Percentiles rank a stretch among this genome's conserved stretches.
Conservation (phyloP, 2,113 vertebrate genomes). For the Myrmecobius fasciatus region DNA sequence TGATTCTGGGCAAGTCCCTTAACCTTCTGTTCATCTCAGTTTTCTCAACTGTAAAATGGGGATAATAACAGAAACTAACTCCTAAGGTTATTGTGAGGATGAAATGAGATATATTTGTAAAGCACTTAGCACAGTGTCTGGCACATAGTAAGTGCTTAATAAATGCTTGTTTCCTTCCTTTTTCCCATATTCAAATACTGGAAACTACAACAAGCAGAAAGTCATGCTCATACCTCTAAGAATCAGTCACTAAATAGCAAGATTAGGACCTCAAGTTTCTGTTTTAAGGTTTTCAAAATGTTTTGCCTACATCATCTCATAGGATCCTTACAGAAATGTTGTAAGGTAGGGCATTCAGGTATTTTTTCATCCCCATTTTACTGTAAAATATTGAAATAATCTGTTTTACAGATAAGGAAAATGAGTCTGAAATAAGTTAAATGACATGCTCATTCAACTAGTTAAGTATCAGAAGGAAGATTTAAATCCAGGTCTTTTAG, state of each 20-base stretch:
- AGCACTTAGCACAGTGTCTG: neutral
- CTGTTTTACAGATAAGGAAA: neutral
- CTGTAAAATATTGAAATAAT: neutral
- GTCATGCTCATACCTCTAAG: neutral
- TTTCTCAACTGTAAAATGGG: neutral
- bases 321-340: neutral
- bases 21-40: neutral
- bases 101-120: neutral
- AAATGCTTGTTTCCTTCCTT: neutral
- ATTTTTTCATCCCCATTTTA: neutral
- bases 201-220: neutral
- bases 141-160: neutral
- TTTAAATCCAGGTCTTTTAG: neutral
- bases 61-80: neutral
- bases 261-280: neutral
- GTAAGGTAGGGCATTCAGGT: neutral
- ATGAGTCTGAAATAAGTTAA: neutral
- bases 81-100: neutral
- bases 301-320: neutral
- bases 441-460: neutral
- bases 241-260: neutral
- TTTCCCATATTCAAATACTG: neutral
- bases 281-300: neutral
- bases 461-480: neutral
- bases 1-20: neutral